These are phyloP conservation scores for Cremastinae sp. DNA, from an alignment of 2,888 invertebrate genomes.

Conservation along the genomic window DNA sequence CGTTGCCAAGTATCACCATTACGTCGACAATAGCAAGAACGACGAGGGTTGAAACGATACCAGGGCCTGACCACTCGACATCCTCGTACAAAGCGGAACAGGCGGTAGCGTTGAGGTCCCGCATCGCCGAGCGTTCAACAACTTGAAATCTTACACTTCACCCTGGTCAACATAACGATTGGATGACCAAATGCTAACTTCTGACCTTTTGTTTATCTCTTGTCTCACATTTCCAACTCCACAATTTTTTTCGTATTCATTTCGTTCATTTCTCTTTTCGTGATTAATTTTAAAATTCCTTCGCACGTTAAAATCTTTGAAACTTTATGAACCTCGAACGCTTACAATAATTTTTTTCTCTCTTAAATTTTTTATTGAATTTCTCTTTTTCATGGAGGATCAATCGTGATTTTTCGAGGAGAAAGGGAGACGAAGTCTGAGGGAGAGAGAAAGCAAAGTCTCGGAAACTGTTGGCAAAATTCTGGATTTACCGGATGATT, in stretches of 20 bases:
- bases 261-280: no score
- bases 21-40: conserved; percentile 92
- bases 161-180: conserved; percentile 59
- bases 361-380: no score
- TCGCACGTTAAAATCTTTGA: no score
- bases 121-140: conserved; percentile 82
- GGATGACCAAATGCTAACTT: conserved; percentile 15
- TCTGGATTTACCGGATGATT: background rate
- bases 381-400: conserved; percentile 2
- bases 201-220: conserved; percentile 31
- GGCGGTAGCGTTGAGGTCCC: conserved; percentile 89
- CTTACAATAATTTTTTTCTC: no score
- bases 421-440: background rate
- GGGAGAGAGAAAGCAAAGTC: background rate
- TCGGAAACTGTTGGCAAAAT: background rate
- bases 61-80: conserved; percentile 91
- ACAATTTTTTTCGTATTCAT: no score
- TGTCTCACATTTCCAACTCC: background rate
- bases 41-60: conserved; percentile 88
- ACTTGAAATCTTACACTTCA: conserved; percentile 58
- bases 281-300: no score
- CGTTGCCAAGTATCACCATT: conserved; percentile 94
- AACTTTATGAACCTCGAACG: no score
- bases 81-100: conserved; percentile 90
- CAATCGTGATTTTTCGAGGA: background rate